Evolutionary conservation across 2,113 vertebrate genomes (phyloP), one percentile per base, ranked within the genome.

Genomic region (Engystomops pustulosus): DNA sequence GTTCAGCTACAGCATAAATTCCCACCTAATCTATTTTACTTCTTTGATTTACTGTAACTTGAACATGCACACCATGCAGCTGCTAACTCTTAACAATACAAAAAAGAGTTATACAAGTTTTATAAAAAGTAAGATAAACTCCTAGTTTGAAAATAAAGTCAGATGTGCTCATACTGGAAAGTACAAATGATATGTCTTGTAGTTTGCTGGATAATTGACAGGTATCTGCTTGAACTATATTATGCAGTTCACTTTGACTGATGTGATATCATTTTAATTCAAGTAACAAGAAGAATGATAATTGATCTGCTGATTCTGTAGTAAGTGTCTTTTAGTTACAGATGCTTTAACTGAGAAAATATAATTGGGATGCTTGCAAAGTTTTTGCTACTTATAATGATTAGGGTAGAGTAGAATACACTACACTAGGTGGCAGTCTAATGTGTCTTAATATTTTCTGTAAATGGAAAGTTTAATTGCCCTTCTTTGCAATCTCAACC

Each of bases 21-120:
- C 72, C 82, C 82, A 84, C 82, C 72, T 84, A 84, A 84, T 84
- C 72, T 84, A 78, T 84, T 84, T 84, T 84, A 84, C 74, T 77
- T 84, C 72, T 84, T 84, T 78, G 72, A 84, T 84, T 84, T 77
- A 77, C 72, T 84, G 60, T 84, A 84, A 77, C 32, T 67, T 69
- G 44, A 77, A 53, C 72, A 84, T 58, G 72, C 82, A 84, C 72
- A 84, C 72, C 38, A 45, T 77, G 72, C 82, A 84, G 82, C 72
- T 84, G 82, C 72, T 84, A 76, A 84, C 81, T 83, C 74, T 45
- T 83, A 49, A 83, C 70, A 84, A 68, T 78, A 65, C 38, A 68
- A 30, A 76, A 38, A 68, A 49, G 6, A 51, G 38, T 45, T 30
- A 84, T 78, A 36, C 6, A 67, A 68, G 45, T 77, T 68, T 65